These are phyloP conservation scores for Gila robusta DNA, from an alignment of 2,797 vertebrate species.

Conservation along the genomic window DNA sequence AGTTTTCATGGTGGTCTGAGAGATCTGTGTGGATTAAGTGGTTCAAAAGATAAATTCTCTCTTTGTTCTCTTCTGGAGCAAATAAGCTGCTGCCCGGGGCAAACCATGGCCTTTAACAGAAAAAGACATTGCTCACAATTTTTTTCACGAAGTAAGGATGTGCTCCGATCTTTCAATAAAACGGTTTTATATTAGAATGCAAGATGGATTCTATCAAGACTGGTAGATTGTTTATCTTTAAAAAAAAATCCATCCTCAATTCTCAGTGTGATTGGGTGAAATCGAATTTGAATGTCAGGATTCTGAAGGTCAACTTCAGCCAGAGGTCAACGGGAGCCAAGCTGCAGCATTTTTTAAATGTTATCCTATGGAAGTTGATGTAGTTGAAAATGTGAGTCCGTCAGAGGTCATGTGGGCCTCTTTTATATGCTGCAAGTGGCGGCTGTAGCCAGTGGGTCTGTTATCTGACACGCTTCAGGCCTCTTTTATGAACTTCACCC, in stretches of 20 bases:
- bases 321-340: conserved; percentile 23
- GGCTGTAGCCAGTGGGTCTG: conserved; percentile 56
- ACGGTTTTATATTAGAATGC: conserved; percentile 3
- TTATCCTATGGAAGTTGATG: conserved; percentile 19
- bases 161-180: background rate
- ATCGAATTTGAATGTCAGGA: conserved; percentile 41
- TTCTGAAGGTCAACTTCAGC: conserved; percentile 30
- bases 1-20: conserved; percentile 49
- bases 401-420: conserved; percentile 55
- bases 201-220: background rate
- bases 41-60: conserved; percentile 48
- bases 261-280: conserved; percentile 46
- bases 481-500: conserved; percentile 55
- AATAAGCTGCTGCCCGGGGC: conserved; percentile 23
- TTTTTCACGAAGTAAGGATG: background rate
- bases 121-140: background rate
- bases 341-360: conserved; percentile 45
- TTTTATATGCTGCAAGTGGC: conserved; percentile 59
- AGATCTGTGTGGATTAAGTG: conserved; percentile 45
- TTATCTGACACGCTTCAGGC: conserved; percentile 56
- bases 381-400: conserved; percentile 27
- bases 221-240: conserved; percentile 3
- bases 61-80: conserved; percentile 52
- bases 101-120: conserved; percentile 21
- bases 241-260: conserved; percentile 25